These are phyloP conservation scores for Parotia lawesii DNA, from an alignment of 2,113 vertebrate species.

Conservation along the genomic window DNA sequence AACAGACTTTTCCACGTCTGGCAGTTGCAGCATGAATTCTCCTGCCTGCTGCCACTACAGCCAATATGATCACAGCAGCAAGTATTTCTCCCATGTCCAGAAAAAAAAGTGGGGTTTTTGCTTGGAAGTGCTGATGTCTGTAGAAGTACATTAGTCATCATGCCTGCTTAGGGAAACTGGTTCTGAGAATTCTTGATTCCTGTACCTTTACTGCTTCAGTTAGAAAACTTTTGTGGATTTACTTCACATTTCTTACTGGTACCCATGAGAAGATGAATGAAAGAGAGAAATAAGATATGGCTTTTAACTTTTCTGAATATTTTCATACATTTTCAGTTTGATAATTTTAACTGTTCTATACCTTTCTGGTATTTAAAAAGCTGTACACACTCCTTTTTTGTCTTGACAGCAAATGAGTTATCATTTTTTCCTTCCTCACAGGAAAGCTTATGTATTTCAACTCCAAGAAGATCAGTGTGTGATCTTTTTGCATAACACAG, in stretches of 20 bases:
- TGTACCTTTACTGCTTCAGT: neutral
- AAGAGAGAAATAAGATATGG: neutral
- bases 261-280: neutral
- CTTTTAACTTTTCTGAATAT: neutral
- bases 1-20: conserved; percentile 30
- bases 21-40: conserved; percentile 16
- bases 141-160: conserved; percentile 17
- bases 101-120: neutral
- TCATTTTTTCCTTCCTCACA: neutral
- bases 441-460: neutral
- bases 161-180: neutral
- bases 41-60: conserved; percentile 18
- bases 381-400: neutral
- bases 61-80: conserved; percentile 20
- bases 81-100: neutral
- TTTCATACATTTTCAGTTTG: neutral
- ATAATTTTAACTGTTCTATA: neutral
- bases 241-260: neutral
- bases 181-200: neutral
- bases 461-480: neutral
- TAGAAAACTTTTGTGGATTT: neutral
- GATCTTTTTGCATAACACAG: neutral
- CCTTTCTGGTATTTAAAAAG: neutral
- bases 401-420: neutral
- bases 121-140: conserved; percentile 10